phyloP scores from a whole-genome alignment of 2,888 invertebrate genomes.

The Sceliomorpha sp. region DNA sequence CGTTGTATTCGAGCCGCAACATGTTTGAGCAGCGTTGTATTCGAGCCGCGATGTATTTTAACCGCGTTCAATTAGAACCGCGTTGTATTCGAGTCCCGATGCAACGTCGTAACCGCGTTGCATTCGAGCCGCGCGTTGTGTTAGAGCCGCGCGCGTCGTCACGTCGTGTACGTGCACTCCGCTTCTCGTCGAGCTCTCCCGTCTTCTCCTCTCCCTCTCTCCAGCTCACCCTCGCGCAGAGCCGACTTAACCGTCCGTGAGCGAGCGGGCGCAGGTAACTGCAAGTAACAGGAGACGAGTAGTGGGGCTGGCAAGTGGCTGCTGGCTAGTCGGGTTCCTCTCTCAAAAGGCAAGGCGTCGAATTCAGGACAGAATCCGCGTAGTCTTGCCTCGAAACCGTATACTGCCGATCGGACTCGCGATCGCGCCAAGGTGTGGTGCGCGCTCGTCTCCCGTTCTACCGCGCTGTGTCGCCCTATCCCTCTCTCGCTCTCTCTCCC shows the following conservation, averaged over 20 bases:
- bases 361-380: constrained; percentile 72
- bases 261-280: constrained; percentile 45
- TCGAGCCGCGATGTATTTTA: too few relatives aligned
- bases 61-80: too few relatives aligned
- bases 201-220: neutral
- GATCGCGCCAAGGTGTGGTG: constrained; percentile 71
- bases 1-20: too few relatives aligned
- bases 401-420: constrained; percentile 61
- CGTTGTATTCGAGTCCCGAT: too few relatives aligned
- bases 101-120: too few relatives aligned
- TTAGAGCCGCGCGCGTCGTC: too few relatives aligned
- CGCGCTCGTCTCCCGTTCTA: constrained; percentile 46
- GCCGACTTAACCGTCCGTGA: constrained; percentile 34
- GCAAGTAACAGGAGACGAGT: constrained; percentile 51
- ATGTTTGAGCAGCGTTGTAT: too few relatives aligned
- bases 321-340: constrained; percentile 30
- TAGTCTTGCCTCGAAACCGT: constrained; percentile 60
- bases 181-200: too few relatives aligned
- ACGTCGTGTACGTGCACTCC: too few relatives aligned
- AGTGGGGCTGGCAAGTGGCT: constrained; percentile 17
- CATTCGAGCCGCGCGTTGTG: too few relatives aligned
- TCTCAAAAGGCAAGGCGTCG: constrained; percentile 61
- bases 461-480: constrained; percentile 29
- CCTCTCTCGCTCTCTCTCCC: constrained; percentile 41
- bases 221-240: constrained; percentile 2